Conservation (phyloP, 1,140 invertebrate species). For the Pachypsylla venusta region DNA sequence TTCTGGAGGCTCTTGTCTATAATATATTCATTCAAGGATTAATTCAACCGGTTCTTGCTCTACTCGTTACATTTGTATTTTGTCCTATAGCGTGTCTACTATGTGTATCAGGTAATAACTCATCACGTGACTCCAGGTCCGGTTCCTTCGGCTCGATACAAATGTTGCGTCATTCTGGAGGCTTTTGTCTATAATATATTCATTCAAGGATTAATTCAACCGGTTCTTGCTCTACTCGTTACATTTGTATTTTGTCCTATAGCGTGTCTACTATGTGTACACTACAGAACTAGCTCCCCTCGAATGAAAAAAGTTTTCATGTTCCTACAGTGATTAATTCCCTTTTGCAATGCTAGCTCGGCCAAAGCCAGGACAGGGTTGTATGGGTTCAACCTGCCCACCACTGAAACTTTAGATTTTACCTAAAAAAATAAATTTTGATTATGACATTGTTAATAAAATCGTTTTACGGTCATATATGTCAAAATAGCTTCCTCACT, state of each 20-base stretch:
- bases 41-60: constrained; percentile 60
- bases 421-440: too few species aligned
- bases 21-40: constrained; percentile 61
- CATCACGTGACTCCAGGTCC: too few species aligned
- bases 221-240: constrained; percentile 55
- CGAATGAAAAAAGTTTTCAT: too few species aligned
- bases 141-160: constrained; percentile 47
- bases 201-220: constrained; percentile 65
- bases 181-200: constrained; percentile 67
- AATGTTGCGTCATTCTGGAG: constrained; percentile 60
- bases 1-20: constrained; percentile 49
- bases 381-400: too few species aligned
- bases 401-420: too few species aligned
- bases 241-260: constrained; percentile 59
- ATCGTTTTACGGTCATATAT: too few species aligned
- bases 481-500: too few species aligned
- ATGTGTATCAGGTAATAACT: constrained; percentile 53
- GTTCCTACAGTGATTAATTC: too few species aligned
- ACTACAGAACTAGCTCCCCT: too few species aligned
- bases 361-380: too few species aligned
- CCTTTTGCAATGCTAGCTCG: too few species aligned
- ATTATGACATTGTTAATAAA: too few species aligned
- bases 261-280: neutral
- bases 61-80: constrained; percentile 55
- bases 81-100: constrained; percentile 59